A percentile compares a stretch with the other conserved stretches of the same genome.
Conservation (phyloP, 2,888 invertebrate species). For the Apamea anceps region DNA sequence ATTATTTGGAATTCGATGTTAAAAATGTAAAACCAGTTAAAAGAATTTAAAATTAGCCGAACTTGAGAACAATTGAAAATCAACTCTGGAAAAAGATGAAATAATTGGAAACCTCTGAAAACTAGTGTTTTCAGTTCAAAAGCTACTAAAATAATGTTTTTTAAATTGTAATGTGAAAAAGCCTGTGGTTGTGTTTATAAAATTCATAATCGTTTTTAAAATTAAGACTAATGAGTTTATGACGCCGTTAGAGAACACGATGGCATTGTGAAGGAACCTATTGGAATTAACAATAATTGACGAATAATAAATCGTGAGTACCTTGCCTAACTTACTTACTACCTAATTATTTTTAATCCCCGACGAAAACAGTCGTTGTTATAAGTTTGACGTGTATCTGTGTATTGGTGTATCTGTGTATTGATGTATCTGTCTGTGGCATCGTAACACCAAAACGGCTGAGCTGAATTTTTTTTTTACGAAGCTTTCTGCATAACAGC, state of each 20-base stretch:
- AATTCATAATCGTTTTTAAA: conserved; percentile 25
- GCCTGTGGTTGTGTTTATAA: conserved; percentile 13
- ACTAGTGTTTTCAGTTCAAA: neutral
- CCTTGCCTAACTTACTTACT: neutral
- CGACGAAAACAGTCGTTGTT: neutral
- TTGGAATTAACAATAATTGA: conserved; percentile 22
- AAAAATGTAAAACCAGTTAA: neutral
- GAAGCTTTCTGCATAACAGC: too few relatives aligned
- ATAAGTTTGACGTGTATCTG: neutral
- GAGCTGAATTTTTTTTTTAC: neutral
- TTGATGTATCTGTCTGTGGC: neutral
- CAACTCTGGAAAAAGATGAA: neutral
- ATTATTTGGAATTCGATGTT: neutral
- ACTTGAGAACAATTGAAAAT: neutral
- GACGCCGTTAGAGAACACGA: conserved; percentile 26
- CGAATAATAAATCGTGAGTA: conserved; percentile 56
- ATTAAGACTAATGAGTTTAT: conserved; percentile 56
- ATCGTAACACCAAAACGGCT: neutral
- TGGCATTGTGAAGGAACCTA: conserved; percentile 18
- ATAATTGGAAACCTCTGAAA: neutral
- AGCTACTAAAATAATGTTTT: neutral
- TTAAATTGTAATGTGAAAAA: conserved; percentile 13
- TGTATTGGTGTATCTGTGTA: neutral
- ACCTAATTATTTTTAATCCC: neutral
- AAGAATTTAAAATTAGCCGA: neutral